These are phyloP conservation scores for Arrhopalites spinosus DNA, from an alignment of 2,888 invertebrate species.

Conservation along the genomic window DNA sequence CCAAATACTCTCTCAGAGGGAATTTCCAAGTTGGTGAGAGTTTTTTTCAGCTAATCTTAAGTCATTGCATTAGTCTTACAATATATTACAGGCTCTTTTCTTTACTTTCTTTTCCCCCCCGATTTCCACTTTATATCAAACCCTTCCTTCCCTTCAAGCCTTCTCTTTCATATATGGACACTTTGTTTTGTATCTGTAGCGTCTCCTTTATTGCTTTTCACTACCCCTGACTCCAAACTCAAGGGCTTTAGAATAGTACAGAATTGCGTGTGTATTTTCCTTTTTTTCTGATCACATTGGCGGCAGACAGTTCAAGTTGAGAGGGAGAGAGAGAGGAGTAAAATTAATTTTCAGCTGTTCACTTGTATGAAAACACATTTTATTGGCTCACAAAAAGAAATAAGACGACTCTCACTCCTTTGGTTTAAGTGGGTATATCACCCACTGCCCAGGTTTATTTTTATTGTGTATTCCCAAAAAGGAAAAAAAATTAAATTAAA, in stretches of 20 bases:
- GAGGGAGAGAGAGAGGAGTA: too few relatives aligned
- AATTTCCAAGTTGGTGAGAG: neutral
- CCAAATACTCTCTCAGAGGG: too few relatives aligned
- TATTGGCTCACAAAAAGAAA: neutral
- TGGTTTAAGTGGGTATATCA: too few relatives aligned
- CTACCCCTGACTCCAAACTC: neutral
- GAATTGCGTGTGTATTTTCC: neutral
- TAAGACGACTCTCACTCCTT: too few relatives aligned
- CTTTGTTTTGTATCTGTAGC: neutral
- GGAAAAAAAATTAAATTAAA: too few relatives aligned
- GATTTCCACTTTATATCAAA: neutral
- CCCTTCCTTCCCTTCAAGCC: neutral
- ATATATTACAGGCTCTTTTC: neutral
- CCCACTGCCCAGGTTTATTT: too few relatives aligned
- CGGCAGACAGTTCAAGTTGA: too few relatives aligned
- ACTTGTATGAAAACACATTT: neutral
- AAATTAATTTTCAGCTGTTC: neutral
- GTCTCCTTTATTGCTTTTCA: constrained; percentile 2
- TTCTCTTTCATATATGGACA: neutral
- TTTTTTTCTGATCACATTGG: too few relatives aligned
- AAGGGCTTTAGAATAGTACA: neutral
- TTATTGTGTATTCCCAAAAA: too few relatives aligned
- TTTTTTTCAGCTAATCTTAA: too few relatives aligned
- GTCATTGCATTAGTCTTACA: neutral
- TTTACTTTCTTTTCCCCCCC: neutral